Conservation (phyloP, 1,140 invertebrate genomes). For the Heliconius melpomene region DNA sequence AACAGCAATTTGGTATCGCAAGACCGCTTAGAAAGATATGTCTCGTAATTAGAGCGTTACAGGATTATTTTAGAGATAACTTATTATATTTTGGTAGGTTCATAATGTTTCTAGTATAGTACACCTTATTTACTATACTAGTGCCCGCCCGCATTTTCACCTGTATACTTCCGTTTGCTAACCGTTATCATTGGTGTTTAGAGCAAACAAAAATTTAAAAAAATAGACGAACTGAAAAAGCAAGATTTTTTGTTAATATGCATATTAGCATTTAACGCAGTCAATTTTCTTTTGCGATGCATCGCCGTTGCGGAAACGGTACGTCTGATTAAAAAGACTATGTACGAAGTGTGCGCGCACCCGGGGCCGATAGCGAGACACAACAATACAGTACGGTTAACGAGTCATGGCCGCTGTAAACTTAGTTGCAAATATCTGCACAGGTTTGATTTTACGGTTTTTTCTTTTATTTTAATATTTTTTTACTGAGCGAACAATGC, state of each 20-base stretch:
- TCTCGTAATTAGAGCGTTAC: constrained; percentile 28
- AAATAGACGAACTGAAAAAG: not conserved
- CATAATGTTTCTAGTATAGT: not conserved
- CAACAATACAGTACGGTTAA: not conserved
- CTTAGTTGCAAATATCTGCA: no score
- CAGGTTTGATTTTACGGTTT: no score
- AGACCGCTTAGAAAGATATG: constrained; percentile 28
- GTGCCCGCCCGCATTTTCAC: no score
- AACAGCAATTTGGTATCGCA: constrained; percentile 30
- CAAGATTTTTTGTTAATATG: constrained; percentile 49
- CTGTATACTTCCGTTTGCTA: no score
- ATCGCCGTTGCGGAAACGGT: constrained; percentile 51
- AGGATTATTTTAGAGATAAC: constrained; percentile 28
- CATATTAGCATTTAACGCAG: constrained; percentile 56
- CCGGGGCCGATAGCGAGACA: constrained; percentile 17
- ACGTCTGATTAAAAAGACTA: constrained; percentile 31
- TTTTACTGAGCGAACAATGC: no score
- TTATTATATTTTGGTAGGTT: not conserved
- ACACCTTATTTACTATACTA: not conserved
- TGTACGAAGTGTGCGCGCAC: constrained; percentile 39
- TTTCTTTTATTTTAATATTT: no score
- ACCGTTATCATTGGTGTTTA: no score
- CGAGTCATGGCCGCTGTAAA: no score
- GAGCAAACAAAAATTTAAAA: no score
- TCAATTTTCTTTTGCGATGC: constrained; percentile 55